Evolutionary conservation across 2,797 vertebrate genomes (phyloP), one percentile per base, ranked within the genome.

Genomic region (Chelmon rostratus): DNA sequence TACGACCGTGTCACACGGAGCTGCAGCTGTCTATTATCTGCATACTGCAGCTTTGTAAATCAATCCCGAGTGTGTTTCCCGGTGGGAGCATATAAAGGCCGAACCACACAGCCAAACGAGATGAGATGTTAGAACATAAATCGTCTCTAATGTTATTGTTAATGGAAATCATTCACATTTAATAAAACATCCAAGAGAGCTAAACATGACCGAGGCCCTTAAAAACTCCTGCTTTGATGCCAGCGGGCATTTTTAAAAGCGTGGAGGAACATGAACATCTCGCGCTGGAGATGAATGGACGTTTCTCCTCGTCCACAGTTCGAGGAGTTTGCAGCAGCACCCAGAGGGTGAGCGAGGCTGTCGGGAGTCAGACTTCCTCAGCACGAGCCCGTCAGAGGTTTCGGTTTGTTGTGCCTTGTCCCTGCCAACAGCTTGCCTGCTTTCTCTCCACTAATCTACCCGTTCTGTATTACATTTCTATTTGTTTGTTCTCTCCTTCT

Each of bases 401-500:
- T 66, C 2, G 18, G 52, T 64, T 78, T 80, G 70, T 46, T 53
- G 70, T 57, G 72, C 35, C 19, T 69, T 33, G 38, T 79, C 77
- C 64, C 72, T 68, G 76, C 76, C 72, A 82, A 74, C 86, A 87
- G 84, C 85, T 84, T 65, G 79, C 74, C 68, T 69, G 52, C 16
- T 70, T n/a, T 82, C 76, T 68, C 82, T 31, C 54, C 68, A 50
- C 87, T 86, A 85, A 85, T 87, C 88, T 68, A 58, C 68, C 44
- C 64, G 3, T 79, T 84, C 81, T 84, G 74, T 86, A 58, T 81
- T 68, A 70, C 79, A 71, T 50, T 70, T 66, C 70, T 82, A 66
- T 75, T 73, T 85, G 81, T 85, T 87, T 87, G 58, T 72, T 37
- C 74, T 81, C 72, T 68, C 82, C 72, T 57, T 83, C 71, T 84